These are phyloP conservation scores for Rhagonycha lutea DNA, from an alignment of 2,888 invertebrate genomes.

Conservation along the genomic window DNA sequence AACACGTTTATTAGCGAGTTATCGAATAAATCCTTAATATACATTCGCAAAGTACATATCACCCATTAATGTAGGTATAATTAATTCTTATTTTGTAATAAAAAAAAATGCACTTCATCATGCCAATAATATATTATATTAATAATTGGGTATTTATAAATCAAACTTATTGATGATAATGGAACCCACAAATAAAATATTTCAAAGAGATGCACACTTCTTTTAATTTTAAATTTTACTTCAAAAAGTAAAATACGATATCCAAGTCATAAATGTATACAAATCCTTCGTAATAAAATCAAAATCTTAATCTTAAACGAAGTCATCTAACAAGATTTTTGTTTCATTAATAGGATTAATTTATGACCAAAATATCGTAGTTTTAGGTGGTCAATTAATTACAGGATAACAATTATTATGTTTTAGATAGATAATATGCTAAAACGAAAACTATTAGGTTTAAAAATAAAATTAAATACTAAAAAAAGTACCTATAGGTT, in stretches of 20 bases:
- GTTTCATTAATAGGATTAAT: background rate
- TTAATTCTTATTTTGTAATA: background rate
- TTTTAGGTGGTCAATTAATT: background rate
- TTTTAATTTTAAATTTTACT: background rate
- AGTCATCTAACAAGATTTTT: background rate
- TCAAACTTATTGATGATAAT: background rate
- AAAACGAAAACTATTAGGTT: background rate
- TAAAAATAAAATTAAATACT: background rate
- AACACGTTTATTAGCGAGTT: constrained; percentile 10
- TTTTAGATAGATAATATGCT: background rate
- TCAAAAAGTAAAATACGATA: background rate
- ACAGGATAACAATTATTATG: background rate
- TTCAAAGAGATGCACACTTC: background rate
- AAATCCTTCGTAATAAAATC: background rate
- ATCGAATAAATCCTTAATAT: constrained; percentile 23
- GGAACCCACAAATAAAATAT: background rate
- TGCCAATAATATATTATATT: background rate
- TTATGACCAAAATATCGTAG: background rate
- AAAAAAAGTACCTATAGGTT: too few species aligned
- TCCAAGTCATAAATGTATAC: background rate
- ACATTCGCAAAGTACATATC: background rate
- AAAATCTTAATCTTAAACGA: background rate
- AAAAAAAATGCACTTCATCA: background rate
- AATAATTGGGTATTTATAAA: background rate
- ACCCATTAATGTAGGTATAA: background rate